These are phyloP conservation scores for Percina caprodes DNA, from an alignment of 2,113 vertebrate species.

Conservation along the genomic window DNA sequence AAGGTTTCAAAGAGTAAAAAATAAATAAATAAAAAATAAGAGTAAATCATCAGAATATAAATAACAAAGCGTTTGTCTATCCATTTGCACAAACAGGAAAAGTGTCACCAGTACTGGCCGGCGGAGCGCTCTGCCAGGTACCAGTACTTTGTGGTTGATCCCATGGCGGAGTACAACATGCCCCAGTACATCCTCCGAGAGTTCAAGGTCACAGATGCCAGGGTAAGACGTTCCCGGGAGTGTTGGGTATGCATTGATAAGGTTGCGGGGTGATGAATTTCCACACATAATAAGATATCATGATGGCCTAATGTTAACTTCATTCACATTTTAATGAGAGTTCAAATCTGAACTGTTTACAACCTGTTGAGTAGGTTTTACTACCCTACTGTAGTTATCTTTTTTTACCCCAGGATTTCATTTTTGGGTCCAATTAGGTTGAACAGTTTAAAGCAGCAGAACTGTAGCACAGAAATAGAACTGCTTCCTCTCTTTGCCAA, in stretches of 20 bases:
- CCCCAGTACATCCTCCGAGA: conserved; percentile 98
- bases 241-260: background rate
- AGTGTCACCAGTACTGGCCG: conserved; percentile 98
- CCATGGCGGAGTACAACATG: conserved; percentile 99
- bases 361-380: background rate
- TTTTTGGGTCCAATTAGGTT: conserved; percentile 52
- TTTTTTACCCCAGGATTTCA: conserved; percentile 37
- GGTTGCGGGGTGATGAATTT: background rate
- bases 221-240: conserved; percentile 84
- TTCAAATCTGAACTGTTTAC: conserved; percentile 23
- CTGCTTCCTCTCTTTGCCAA: conserved; percentile 27
- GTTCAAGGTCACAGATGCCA: conserved; percentile 98
- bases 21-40: background rate
- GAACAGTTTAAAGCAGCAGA: conserved; percentile 42
- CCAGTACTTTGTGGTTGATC: conserved; percentile 98
- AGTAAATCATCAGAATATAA: background rate
- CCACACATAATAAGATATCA: conserved; percentile 4
- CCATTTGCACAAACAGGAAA: conserved; percentile 85
- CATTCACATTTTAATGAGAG: conserved; percentile 14
- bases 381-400: conserved; percentile 17
- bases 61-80: background rate
- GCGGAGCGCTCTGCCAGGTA: conserved; percentile 96
- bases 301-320: background rate
- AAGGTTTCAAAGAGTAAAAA: background rate
- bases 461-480: conserved; percentile 31